Evolutionary conservation across 2,797 vertebrate species (phyloP).

Genomic region (Dallia pectoralis): DNA sequence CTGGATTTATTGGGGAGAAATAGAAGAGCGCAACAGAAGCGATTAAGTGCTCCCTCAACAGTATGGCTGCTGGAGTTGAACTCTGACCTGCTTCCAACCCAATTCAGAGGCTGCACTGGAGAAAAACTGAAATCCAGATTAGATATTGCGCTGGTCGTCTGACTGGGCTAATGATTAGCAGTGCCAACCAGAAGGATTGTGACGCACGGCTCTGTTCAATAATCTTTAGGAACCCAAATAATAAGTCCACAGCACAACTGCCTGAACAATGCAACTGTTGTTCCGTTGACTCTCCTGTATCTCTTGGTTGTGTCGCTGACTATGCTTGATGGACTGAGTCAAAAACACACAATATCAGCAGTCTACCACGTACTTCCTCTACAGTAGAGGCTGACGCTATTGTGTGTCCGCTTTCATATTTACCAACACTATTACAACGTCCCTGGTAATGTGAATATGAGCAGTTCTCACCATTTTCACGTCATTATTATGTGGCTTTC

Average conservation of each 20-base stretch:
- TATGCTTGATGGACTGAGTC: neutral
- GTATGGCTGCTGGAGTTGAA: constrained; percentile 35
- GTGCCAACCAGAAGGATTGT: constrained; percentile 39
- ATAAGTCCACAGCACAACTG: constrained; percentile 65
- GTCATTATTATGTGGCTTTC: neutral
- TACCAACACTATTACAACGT: neutral
- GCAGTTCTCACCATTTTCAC: neutral
- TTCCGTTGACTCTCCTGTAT: constrained; percentile 62
- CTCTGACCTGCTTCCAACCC: constrained; percentile 52
- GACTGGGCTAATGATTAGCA: constrained; percentile 46
- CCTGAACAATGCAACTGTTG: constrained; percentile 71
- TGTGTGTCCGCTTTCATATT: neutral
- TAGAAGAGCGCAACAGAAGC: constrained; percentile 45
- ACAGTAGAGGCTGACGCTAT: neutral
- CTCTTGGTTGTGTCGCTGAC: constrained; percentile 53
- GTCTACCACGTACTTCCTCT: neutral
- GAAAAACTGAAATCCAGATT: constrained; percentile 53
- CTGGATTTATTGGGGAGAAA: constrained; percentile 41
- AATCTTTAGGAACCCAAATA: constrained; percentile 66
- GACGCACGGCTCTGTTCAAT: constrained; percentile 61
- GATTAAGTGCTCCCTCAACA: constrained; percentile 31
- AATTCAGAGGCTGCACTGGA: constrained; percentile 35
- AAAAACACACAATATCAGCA: too few species aligned
- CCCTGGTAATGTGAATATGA: neutral
- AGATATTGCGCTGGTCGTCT: constrained; percentile 49